Evolutionary conservation across 92 coral and sea anemone species (phyloP).

Genomic region (Porites divaricata): DNA sequence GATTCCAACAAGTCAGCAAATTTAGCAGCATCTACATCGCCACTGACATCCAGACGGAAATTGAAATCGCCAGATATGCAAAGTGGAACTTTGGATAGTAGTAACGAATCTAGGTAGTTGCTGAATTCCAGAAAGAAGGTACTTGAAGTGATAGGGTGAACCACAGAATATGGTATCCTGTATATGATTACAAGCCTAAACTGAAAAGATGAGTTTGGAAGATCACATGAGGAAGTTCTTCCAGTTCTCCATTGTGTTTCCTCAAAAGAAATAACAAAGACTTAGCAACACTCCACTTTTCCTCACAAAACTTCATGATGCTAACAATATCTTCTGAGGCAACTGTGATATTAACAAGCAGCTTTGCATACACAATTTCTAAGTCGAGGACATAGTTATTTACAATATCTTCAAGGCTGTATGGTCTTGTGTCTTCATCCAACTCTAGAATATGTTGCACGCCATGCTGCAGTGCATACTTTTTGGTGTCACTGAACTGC

Average conservation of each 20-base stretch:
- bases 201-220: conserved; percentile 10
- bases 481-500: background rate
- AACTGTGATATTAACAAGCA: background rate
- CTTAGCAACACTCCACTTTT: too few relatives aligned
- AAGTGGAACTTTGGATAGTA: too few relatives aligned
- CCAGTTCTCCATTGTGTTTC: background rate
- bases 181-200: too few relatives aligned
- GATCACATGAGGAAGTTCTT: background rate
- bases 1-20: too few relatives aligned
- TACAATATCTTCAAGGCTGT: background rate
- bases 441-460: conserved; percentile 23
- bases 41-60: too few relatives aligned
- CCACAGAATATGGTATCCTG: too few relatives aligned
- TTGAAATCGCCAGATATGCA: too few relatives aligned
- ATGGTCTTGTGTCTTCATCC: conserved; percentile 8
- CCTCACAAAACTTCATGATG: background rate
- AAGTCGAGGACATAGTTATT: background rate
- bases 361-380: conserved; percentile 28
- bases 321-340: background rate
- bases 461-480: conserved; percentile 30
- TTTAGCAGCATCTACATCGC: too few relatives aligned
- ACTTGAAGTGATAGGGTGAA: too few relatives aligned
- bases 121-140: too few relatives aligned
- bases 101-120: too few relatives aligned
- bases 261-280: background rate